phyloP scores from a whole-genome alignment of 1,140 invertebrate species.

The Laupala kohalensis region DNA sequence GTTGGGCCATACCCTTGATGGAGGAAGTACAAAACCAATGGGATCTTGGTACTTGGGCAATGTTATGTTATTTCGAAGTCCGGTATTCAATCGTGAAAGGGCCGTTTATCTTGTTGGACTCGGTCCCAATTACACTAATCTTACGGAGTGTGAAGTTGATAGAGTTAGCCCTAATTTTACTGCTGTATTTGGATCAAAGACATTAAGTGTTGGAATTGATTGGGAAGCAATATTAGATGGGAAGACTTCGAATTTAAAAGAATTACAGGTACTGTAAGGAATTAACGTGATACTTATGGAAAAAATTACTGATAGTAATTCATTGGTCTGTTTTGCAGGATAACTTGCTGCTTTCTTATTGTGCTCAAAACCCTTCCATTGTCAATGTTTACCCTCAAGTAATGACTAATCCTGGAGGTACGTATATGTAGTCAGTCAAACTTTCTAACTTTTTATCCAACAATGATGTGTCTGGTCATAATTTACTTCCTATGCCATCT shows the following conservation, averaged over 20 bases:
- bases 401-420: constrained; percentile 36
- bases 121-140: constrained; percentile 36
- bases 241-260: constrained; percentile 18
- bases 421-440: constrained; percentile 3
- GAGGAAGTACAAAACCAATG: constrained; percentile 17
- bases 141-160: constrained; percentile 34
- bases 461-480: no score
- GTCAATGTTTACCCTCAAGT: constrained; percentile 45
- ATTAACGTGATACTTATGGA: no score
- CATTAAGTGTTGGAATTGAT: constrained; percentile 13
- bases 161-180: constrained; percentile 32
- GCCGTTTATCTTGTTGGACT: constrained; percentile 33
- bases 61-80: constrained; percentile 35
- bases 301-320: neutral
- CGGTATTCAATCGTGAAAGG: constrained; percentile 34
- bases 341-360: constrained; percentile 40
- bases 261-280: constrained; percentile 3
- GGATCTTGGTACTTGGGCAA: constrained; percentile 37
- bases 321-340: constrained; percentile 31
- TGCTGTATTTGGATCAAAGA: constrained; percentile 28
- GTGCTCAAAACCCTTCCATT: constrained; percentile 37
- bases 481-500: no score
- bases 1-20: constrained; percentile 27
- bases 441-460: no score
- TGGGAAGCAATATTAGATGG: constrained; percentile 12